Percentiles rank a stretch among this genome's conserved stretches.
These are phyloP conservation scores for Onychorhynchus coronatus DNA, from an alignment of 2,113 vertebrate genomes.

Conservation along the genomic window DNA sequence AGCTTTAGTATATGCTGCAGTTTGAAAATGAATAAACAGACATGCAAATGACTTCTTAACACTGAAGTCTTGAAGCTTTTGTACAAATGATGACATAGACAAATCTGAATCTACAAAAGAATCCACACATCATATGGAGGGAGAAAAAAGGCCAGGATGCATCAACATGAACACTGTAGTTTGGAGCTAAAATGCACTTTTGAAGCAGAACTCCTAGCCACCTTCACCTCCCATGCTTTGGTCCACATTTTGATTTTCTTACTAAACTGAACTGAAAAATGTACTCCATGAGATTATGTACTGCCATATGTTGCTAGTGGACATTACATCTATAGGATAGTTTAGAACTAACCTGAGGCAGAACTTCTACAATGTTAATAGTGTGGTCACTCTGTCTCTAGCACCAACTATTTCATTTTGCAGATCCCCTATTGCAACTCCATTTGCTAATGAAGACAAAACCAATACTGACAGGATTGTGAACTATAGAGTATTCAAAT, in stretches of 20 bases:
- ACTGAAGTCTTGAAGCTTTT: neutral
- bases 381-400: neutral
- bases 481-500: neutral
- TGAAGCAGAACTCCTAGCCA: neutral
- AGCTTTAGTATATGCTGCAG: neutral
- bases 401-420: neutral
- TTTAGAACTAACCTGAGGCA: neutral
- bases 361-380: neutral
- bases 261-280: neutral
- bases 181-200: neutral
- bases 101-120: neutral
- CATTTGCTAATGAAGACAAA: neutral
- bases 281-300: neutral
- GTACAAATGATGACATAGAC: neutral
- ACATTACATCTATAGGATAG: fast-evolving
- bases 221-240: neutral
- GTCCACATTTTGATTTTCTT: neutral
- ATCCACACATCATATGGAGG: neutral
- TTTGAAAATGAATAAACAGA: neutral
- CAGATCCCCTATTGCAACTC: neutral
- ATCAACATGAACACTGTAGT: neutral
- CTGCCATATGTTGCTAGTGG: neutral
- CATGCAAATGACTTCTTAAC: neutral
- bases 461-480: neutral
- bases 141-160: neutral